Evolutionary conservation across 2,888 invertebrate species (phyloP), one percentile per base, ranked within the genome.

Genomic region (Amphipoea oculea): DNA sequence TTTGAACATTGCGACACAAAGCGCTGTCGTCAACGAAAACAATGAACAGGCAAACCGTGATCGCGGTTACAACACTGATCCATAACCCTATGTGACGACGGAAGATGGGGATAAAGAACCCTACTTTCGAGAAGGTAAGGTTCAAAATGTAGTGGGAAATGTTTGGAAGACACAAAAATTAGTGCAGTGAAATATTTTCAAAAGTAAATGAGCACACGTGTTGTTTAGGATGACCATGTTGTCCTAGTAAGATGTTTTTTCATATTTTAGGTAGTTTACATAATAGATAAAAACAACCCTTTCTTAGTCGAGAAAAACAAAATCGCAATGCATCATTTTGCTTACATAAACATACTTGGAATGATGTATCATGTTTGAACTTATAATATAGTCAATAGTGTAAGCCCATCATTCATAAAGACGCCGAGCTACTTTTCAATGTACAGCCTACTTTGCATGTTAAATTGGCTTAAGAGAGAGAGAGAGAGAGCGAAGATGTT

Each of bases 11-110:
- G 76, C 86, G 73, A 88, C 89, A 88, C 68, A 77, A 63, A 78
- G 68, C 69, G 76, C 80, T 73, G 86, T 87, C 81, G 89, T 84
- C 84, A 87, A 82, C 83, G 87, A 90, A 90, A 90, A 90, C 90
- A 90, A 90, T 90, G 87, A 88, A 88, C 77, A 87, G 83, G 85
- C 89, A 83, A 82, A 78, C 79, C 88, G 71, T 77, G 74, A 86
- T 83, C 80, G 71, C 12, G 68, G 84, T 85, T 86, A 81, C 89
- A 84, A 82, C 78, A 80, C 48, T 71, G 82, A 75, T 81, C 79
- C 79, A 73, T 79, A 80, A 76, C 72, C 73, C 75, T 76, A 62
- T 73, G 73, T 62, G 20, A 75, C 6, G 57, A 29, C 62, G 63
- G 62, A 66, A 14, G 23, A 29, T 2, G 3, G 17, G 11, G 12